Evolutionary conservation across 2,888 invertebrate genomes (phyloP).

Genomic region (Erebia aethiops): DNA sequence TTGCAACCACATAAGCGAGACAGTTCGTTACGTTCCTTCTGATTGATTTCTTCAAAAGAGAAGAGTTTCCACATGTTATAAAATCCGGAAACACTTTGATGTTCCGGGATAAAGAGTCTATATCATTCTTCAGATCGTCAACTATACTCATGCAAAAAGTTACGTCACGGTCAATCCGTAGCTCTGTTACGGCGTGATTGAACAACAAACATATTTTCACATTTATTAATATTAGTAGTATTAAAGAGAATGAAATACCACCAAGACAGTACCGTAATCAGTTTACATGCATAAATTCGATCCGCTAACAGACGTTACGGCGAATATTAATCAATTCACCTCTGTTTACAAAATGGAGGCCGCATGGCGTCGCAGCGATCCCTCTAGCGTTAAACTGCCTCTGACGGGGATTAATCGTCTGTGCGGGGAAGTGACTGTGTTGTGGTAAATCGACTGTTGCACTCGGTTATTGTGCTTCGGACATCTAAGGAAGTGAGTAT

Average conservation of each 20-base stretch:
- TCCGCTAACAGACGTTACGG: slow-evolving; percentile 9
- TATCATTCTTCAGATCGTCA: too few species aligned
- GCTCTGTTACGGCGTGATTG: too few species aligned
- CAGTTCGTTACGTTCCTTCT: too few species aligned
- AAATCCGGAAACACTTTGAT: too few species aligned
- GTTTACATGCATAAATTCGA: slow-evolving; percentile 10
- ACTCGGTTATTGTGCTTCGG: slow-evolving; percentile 31
- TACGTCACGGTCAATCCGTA: too few species aligned
- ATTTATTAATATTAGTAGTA: neutral
- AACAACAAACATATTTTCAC: too few species aligned
- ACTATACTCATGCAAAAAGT: too few species aligned
- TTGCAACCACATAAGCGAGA: too few species aligned
- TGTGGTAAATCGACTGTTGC: slow-evolving; percentile 35
- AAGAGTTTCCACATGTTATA: too few species aligned
- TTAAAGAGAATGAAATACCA: neutral
- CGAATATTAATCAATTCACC: slow-evolving; percentile 24
- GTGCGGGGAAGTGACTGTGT: slow-evolving; percentile 33
- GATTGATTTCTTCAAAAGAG: too few species aligned
- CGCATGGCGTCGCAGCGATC: slow-evolving; percentile 26
- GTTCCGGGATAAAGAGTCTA: too few species aligned
- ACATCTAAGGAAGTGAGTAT: slow-evolving; percentile 14
- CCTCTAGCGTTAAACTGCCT: slow-evolving; percentile 37
- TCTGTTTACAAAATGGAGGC: slow-evolving; percentile 25
- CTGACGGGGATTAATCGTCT: slow-evolving; percentile 35
- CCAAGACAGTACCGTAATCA: slow-evolving; percentile 4